Conservation (phyloP, 1,140 invertebrate genomes). For the Aphis gossypii region DNA sequence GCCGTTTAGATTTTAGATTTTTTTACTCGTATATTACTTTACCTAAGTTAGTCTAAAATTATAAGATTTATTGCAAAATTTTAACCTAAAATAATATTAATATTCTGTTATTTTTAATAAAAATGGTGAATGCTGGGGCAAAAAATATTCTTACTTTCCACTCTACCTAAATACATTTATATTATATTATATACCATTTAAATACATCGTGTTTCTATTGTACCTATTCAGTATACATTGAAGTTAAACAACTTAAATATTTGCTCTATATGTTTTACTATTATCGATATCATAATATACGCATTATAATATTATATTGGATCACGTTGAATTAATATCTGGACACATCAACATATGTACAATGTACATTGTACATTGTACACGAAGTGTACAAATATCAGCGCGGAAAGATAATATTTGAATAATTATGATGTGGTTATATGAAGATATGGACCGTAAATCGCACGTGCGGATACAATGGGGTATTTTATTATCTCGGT, state of each 20-base stretch:
- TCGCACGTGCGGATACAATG: background rate
- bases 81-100: too few species aligned
- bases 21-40: too few species aligned
- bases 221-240: background rate
- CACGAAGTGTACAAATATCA: background rate
- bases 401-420: background rate
- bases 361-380: too few species aligned
- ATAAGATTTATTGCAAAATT: too few species aligned
- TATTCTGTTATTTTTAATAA: too few species aligned
- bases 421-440: background rate
- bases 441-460: background rate
- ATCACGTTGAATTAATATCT: background rate
- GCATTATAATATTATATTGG: background rate
- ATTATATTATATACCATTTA: background rate
- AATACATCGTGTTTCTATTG: too few species aligned
- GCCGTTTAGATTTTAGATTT: too few species aligned
- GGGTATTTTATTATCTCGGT: background rate
- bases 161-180: background rate
- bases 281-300: background rate
- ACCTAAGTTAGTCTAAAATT: too few species aligned
- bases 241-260: background rate
- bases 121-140: too few species aligned
- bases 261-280: background rate
- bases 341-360: background rate
- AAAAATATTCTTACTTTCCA: background rate